A percentile compares a stretch with the other conserved stretches of the same genome.
Evolutionary conservation across 1,140 invertebrate species (phyloP).

Genomic region (Caerostris extrusa): DNA sequence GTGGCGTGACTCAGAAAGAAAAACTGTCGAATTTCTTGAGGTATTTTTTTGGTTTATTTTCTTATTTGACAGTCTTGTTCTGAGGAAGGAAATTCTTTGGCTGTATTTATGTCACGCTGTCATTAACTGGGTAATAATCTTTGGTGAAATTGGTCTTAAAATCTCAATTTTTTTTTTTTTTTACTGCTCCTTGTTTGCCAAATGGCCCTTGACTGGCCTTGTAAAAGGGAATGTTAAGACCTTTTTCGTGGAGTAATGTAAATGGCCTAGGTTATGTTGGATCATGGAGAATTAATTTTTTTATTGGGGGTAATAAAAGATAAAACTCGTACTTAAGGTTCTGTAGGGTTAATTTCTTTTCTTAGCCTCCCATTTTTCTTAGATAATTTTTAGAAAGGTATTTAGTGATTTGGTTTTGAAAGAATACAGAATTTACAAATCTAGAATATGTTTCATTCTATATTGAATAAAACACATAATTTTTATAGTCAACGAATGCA

Average conservation of each 20-base stretch:
- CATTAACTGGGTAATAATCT: slow-evolving; percentile 44
- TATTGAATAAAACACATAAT: too few relatives aligned
- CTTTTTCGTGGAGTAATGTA: not conserved
- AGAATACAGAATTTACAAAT: too few relatives aligned
- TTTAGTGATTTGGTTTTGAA: too few relatives aligned
- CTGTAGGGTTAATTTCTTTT: not conserved
- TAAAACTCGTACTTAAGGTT: not conserved
- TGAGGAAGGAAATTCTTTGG: slow-evolving; percentile 59
- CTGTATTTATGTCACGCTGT: slow-evolving; percentile 21
- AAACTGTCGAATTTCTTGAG: not conserved
- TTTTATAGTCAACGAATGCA: too few relatives aligned
- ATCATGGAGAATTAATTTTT: not conserved
- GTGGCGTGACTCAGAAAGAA: not conserved
- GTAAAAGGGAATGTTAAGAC: not conserved
- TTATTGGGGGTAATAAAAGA: not conserved
- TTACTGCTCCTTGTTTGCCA: not conserved
- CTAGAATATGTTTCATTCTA: too few relatives aligned
- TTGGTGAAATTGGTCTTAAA: slow-evolving; percentile 9
- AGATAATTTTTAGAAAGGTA: not conserved
- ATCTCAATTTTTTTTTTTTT: slow-evolving; percentile 22
- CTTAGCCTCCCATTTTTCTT: not conserved
- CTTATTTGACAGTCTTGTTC: slow-evolving; percentile 24
- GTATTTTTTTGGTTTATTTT: slow-evolving; percentile 16
- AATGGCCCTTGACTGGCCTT: not conserved
- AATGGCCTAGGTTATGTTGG: not conserved